phyloP scores from a whole-genome alignment of 2,888 invertebrate genomes.

The Platerodrilus igneus region DNA sequence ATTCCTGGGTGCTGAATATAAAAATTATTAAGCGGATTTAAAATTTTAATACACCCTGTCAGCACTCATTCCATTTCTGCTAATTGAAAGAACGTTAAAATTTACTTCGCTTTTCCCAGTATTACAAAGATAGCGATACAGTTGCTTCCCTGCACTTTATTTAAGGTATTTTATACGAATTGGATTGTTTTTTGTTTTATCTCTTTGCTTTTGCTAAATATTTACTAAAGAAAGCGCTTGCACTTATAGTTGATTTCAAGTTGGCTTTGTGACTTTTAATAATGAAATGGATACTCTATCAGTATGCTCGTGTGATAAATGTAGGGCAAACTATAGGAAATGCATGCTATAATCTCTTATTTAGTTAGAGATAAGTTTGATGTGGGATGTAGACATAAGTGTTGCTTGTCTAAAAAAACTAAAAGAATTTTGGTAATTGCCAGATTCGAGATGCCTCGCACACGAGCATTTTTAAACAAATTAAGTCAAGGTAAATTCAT shows the following conservation, averaged over 20 bases:
- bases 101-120: conserved; percentile 22
- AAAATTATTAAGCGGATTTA: conserved; percentile 43
- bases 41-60: conserved; percentile 43
- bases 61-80: conserved; percentile 33
- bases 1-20: conserved; percentile 40
- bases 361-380: too few species aligned
- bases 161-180: too few species aligned
- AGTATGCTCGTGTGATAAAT: conserved; percentile 11
- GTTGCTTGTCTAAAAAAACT: too few species aligned
- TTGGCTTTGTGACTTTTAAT: conserved; percentile 13
- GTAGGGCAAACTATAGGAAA: conserved; percentile 4
- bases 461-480: too few species aligned
- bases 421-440: too few species aligned
- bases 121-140: conserved; percentile 19
- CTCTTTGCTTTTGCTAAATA: background rate
- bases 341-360: too few species aligned
- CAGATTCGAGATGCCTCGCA: too few species aligned
- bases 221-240: background rate
- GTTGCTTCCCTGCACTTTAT: conserved; percentile 13
- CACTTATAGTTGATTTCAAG: conserved; percentile 8
- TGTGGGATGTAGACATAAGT: too few species aligned
- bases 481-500: too few species aligned
- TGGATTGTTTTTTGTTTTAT: too few species aligned
- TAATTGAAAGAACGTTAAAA: conserved; percentile 33
- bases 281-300: conserved; percentile 11